These are phyloP conservation scores for Paramuricea clavata DNA, from an alignment of 92 coral and sea anemone genomes.

Conservation along the genomic window DNA sequence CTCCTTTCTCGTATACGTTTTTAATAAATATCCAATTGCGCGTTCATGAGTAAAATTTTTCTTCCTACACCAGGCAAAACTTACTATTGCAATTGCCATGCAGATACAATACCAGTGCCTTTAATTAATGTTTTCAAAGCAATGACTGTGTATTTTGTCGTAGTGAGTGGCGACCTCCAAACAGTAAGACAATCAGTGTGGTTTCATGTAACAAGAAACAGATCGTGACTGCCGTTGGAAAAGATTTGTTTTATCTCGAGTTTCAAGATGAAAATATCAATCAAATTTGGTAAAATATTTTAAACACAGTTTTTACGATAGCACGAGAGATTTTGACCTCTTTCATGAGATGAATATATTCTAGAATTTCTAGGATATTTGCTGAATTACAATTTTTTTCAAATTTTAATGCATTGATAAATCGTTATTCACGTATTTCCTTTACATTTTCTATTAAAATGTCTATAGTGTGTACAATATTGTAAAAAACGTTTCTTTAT, in stretches of 20 bases:
- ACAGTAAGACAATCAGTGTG: conserved; percentile 95
- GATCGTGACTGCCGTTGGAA: conserved; percentile 92
- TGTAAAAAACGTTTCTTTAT: neutral
- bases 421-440: no score
- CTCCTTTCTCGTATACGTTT: no score
- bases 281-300: conserved; percentile 73
- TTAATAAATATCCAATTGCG: no score
- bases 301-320: neutral
- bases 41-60: no score
- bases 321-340: neutral
- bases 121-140: neutral
- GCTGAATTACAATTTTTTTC: no score
- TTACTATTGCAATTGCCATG: no score
- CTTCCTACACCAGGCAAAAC: no score
- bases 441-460: neutral
- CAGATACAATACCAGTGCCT: neutral
- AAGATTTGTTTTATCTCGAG: conserved; percentile 89
- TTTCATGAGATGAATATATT: no score
- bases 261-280: conserved; percentile 71
- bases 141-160: neutral
- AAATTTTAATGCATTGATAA: no score
- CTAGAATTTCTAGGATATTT: no score
- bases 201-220: conserved; percentile 92
- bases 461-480: neutral
- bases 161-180: conserved; percentile 95